These are phyloP conservation scores for Rhyacichthys aspro DNA, from an alignment of 2,797 vertebrate genomes.

Conservation along the genomic window DNA sequence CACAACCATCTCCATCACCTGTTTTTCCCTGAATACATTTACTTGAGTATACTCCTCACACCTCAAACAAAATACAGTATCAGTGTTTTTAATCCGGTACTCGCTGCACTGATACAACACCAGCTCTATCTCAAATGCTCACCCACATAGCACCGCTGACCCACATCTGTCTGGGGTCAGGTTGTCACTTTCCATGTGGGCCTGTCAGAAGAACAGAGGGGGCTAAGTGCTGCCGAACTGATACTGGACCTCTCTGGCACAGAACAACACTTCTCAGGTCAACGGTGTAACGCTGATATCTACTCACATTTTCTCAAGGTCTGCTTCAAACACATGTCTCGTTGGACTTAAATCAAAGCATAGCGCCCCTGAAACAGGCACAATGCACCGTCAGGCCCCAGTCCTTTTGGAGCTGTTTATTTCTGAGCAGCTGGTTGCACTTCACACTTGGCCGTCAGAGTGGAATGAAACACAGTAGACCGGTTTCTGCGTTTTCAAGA, in stretches of 20 bases:
- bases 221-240: conserved; percentile 13
- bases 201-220: conserved; percentile 25
- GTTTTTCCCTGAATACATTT: no score
- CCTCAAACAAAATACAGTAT: no score
- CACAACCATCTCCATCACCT: no score
- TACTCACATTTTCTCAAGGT: conserved; percentile 52
- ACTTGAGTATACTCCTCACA: no score
- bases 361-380: conserved; percentile 1
- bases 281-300: no score
- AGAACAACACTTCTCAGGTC: conserved; percentile 34
- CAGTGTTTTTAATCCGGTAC: no score
- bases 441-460: conserved; percentile 40
- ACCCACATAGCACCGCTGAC: conserved; percentile 44
- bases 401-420: conserved; percentile 10
- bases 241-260: conserved; percentile 21
- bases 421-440: conserved; percentile 45
- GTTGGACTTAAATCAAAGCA: background rate
- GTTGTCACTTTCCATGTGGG: conserved; percentile 42
- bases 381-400: conserved; percentile 5
- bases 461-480: conserved; percentile 29
- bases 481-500: conserved; percentile 11
- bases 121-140: conserved; percentile 36
- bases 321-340: conserved; percentile 16
- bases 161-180: conserved; percentile 42
- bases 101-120: background rate